Base-by-base conservation (phyloP, 2,797 vertebrate genomes). In the Bradypodion pumilum region DNA sequence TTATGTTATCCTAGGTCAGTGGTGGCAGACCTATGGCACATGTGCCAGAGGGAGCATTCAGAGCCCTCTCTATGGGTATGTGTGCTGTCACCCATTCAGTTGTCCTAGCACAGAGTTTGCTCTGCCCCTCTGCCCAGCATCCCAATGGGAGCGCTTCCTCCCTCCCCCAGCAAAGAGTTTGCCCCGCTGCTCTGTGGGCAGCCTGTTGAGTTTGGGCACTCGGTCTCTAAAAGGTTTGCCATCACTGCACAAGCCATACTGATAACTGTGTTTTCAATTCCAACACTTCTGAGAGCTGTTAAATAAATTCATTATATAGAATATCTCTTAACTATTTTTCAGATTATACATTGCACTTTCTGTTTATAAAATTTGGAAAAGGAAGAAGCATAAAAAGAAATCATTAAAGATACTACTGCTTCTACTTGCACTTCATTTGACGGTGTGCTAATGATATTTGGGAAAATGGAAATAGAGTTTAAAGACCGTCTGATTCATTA, bases 321-420 rank as follows among this genome's bases (percentile, higher is more conserved):
- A 1, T 69, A 4, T 32, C 40, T 46, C 29, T 63, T 63, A 32
- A n/a, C 21, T 62, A 5, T 74, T 81, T 16, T 40, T 62, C 15
- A 23, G 42, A 62, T 72, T 73, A 15, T 25, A 66, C n/a, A 29
- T 40, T 16, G 74, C 44, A 74, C 21, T 52, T 40, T 49, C 35
- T 74, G 4, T 16, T 40, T 83, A 37, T 15, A 83, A 19, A 76
- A 19, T 76, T 25, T 72, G 49, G 35, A 52, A 23, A 8, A 60
- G 19, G 25, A 13, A 44, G 37, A 74, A 82, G 81, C 5, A 68
- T n/a, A 49, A 40, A 82, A 56, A 83, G 27, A 83, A 75, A 70
- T 42, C 7, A 59, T 60, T 72, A 81, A 44, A 56, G 44, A 56
- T 37, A 59, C 19, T 68, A 37, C 25, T 42, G 60, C 46, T 46